Evolutionary conservation across 2,888 invertebrate genomes (phyloP).

Genomic region (Drosophila algonquin): DNA sequence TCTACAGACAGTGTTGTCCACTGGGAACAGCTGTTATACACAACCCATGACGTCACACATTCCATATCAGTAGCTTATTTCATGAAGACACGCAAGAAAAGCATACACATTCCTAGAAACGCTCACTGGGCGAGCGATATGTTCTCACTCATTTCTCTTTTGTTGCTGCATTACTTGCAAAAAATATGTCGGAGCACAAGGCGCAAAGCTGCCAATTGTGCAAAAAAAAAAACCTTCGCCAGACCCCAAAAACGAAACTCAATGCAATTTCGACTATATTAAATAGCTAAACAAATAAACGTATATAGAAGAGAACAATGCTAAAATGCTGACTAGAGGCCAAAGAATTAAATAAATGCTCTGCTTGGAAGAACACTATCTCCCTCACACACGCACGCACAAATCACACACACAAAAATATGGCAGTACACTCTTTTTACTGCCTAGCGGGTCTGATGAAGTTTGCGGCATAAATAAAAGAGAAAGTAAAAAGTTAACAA

Average conservation of each 20-base stretch:
- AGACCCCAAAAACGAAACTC: conserved; percentile 51
- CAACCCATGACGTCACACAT: conserved; percentile 61
- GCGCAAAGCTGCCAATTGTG: neutral
- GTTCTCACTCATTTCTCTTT: neutral
- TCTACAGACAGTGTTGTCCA: conserved; percentile 7
- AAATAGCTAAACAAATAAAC: conserved; percentile 21
- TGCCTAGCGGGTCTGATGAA: conserved; percentile 20
- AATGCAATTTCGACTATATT: conserved; percentile 52
- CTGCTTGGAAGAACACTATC: conserved; percentile 46
- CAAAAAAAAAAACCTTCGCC: conserved; percentile 44
- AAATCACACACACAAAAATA: conserved; percentile 2
- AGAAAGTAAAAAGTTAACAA: conserved; percentile 67
- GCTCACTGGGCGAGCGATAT: neutral
- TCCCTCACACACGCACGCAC: conserved; percentile 12
- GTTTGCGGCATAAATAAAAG: conserved; percentile 69
- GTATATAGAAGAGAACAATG: conserved; percentile 29
- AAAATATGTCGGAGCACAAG: neutral
- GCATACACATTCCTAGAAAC: conserved; percentile 12
- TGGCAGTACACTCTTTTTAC: conserved; percentile 7
- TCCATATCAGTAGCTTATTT: conserved; percentile 46
- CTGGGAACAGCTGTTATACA: conserved; percentile 30
- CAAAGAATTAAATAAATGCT: conserved; percentile 58
- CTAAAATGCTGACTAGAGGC: conserved; percentile 62
- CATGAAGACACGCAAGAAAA: conserved; percentile 48
- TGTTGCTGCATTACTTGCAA: neutral